A percentile compares a stretch with the other conserved stretches of the same genome.
These are phyloP conservation scores for Peromyscus aztecus DNA, from an alignment of 2,797 vertebrate species.

Conservation along the genomic window DNA sequence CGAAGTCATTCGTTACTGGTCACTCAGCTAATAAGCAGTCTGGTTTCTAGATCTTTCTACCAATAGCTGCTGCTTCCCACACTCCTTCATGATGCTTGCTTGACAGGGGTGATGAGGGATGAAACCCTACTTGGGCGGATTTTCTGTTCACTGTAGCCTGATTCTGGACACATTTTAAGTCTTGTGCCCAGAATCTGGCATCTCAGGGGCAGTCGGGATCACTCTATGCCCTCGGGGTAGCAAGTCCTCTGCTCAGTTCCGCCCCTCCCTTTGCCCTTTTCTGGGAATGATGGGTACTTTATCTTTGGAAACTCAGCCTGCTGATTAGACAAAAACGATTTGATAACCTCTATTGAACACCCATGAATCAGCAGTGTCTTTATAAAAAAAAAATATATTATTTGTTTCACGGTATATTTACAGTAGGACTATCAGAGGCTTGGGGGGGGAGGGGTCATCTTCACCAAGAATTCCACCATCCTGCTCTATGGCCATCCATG, in stretches of 20 bases:
- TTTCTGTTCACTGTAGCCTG: background rate
- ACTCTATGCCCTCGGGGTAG: background rate
- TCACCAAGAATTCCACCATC: background rate
- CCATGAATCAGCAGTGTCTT: slow-evolving; percentile 27
- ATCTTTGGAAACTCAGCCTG: slow-evolving; percentile 24
- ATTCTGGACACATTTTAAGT: background rate
- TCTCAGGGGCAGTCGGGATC: background rate
- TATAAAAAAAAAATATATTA: background rate
- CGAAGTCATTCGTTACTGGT: background rate
- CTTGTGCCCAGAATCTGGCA: rapidly evolving
- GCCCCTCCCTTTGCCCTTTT: background rate
- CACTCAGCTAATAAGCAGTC: background rate
- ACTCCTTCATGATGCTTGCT: background rate
- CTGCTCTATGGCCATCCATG: background rate
- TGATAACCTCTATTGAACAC: background rate
- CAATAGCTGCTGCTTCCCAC: rapidly evolving
- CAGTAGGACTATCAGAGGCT: background rate
- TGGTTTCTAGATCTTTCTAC: background rate
- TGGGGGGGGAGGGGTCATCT: background rate
- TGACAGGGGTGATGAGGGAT: background rate
- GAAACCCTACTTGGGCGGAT: background rate
- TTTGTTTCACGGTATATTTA: background rate
- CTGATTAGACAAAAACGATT: slow-evolving; percentile 34
- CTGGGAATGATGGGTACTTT: background rate
- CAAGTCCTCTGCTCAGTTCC: background rate